Evolutionary conservation across 2,113 vertebrate genomes (phyloP), one percentile per base, ranked within the genome.

Genomic region (Daboia siamensis): DNA sequence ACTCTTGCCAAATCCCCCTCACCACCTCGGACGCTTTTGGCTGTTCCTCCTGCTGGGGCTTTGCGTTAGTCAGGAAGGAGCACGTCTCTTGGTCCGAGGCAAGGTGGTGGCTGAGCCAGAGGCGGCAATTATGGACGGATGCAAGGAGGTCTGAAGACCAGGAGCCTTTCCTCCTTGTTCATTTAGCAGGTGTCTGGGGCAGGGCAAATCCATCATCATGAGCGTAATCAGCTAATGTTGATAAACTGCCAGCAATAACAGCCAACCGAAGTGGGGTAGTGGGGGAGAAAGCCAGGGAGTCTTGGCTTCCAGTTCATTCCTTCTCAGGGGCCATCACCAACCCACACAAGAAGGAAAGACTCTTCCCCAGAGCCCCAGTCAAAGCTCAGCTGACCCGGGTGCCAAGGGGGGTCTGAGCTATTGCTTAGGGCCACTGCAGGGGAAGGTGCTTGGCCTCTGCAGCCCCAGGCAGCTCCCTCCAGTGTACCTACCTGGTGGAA

Each of bases 231-330:
- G 97, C 97, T 97, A 97, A 98, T 96, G 95, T 97, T 97, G 97
- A 98, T 97, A 97, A 98, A 98, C 97, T 97, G 97, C 98, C 96
- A 96, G 97, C 97, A 98, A 97, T 98, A 97, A 97, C 97, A 97
- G 97, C 96, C 98, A 97, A 97, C 97, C 95, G 97, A 95, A 92
- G 96, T 48, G 93, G 93, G 91, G 94, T 2, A 95, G 20, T 26
- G 80, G 46, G 48, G 48, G 48, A 8, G 48, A 51, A 20, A 15
- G 57, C 12, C n/a, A 15, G 57, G 46, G 92, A 52, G 91, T 93
- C 69, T 91, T 94, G 92, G 96, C 96, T 91, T 57, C 24, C 91
- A 96, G 97, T 97, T 97, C 97, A 95, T 97, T 97, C 97, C 91
- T 97, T 97, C 93, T 95, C 95, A 96, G 97, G 97, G 93, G 95